Conservation (phyloP, 2,888 invertebrate genomes). For the Nomada fucata region DNA sequence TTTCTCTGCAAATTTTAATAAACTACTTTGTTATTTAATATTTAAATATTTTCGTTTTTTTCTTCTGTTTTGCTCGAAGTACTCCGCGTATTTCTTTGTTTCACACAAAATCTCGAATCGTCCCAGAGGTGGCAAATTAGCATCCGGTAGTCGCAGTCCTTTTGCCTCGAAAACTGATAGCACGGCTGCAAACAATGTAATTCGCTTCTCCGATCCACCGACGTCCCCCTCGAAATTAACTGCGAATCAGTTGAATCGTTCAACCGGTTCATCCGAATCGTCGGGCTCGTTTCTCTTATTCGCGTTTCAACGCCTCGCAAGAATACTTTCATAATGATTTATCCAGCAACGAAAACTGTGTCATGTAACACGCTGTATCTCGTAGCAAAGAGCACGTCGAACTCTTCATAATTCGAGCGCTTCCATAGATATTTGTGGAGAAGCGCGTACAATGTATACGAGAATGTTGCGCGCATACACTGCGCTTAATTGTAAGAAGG, state of each 20-base stretch:
- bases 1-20: background rate
- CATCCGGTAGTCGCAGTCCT: background rate
- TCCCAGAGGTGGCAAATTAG: background rate
- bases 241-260: too few species aligned
- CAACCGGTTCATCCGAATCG: too few species aligned
- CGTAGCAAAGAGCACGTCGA: slow-evolving; percentile 26
- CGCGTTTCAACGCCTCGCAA: too few species aligned
- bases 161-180: too few species aligned
- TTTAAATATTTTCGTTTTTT: background rate
- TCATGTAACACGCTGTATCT: background rate
- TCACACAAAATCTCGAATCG: background rate
- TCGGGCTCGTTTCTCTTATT: too few species aligned
- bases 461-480: slow-evolving; percentile 58
- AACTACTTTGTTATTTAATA: slow-evolving; percentile 3
- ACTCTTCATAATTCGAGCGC: slow-evolving; percentile 40
- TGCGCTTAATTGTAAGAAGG: slow-evolving; percentile 27
- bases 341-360: too few species aligned
- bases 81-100: background rate
- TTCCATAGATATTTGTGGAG: slow-evolving; percentile 51
- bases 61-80: background rate
- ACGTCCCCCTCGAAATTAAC: too few species aligned
- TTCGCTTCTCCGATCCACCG: too few species aligned
- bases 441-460: slow-evolving; percentile 68
- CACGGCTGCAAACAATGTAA: too few species aligned
- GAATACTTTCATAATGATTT: too few species aligned